Conservation (phyloP, 2,113 vertebrate species). For the Scartelaos histophorus region DNA sequence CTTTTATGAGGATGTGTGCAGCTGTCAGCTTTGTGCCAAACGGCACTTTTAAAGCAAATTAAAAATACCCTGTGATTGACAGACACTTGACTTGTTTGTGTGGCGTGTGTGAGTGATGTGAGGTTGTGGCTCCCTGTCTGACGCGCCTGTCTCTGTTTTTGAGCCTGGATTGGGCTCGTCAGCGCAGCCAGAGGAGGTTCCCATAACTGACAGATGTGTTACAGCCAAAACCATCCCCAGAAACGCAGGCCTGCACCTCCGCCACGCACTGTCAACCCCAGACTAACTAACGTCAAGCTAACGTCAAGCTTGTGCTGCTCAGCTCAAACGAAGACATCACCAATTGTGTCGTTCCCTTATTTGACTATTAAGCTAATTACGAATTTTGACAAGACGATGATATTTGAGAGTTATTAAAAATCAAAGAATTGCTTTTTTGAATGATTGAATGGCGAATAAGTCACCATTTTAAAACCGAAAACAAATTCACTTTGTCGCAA, state of each 20-base stretch:
- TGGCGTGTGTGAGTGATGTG: conserved; percentile 64
- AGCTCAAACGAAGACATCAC: conserved; percentile 28
- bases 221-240: conserved; percentile 47
- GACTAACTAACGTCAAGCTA: conserved; percentile 47
- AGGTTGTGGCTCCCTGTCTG: conserved; percentile 62
- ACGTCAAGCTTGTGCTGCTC: conserved; percentile 33
- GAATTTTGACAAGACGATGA: conserved; percentile 14
- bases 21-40: conserved; percentile 26
- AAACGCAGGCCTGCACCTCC: conserved; percentile 61
- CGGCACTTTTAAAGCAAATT: conserved; percentile 54
- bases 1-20: conserved; percentile 25
- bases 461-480: conserved; percentile 10
- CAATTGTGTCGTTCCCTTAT: conserved; percentile 36
- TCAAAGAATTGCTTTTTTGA: conserved; percentile 34
- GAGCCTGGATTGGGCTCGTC: conserved; percentile 60
- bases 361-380: conserved; percentile 33
- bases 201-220: conserved; percentile 70
- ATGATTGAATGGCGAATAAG: conserved; percentile 36
- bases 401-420: conserved; percentile 28
- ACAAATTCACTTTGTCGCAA: not conserved
- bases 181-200: conserved; percentile 50
- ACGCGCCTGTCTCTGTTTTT: conserved; percentile 65
- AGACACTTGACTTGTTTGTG: conserved; percentile 51
- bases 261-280: conserved; percentile 60
- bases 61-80: conserved; percentile 62